phyloP scores from a whole-genome alignment of 1,140 invertebrate genomes.

The Potamilus streckersoni region DNA sequence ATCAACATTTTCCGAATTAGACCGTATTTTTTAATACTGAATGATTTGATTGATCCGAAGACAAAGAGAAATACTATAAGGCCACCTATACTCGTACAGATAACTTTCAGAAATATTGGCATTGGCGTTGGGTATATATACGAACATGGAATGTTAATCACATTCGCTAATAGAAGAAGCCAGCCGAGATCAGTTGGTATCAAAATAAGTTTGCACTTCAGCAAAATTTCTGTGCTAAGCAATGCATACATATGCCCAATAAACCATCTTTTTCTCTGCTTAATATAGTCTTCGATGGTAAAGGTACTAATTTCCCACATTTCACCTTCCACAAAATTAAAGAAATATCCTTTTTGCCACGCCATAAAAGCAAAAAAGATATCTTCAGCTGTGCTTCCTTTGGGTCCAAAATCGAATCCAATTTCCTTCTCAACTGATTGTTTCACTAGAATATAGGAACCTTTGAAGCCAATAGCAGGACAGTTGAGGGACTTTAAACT shows the following conservation, averaged over 20 bases:
- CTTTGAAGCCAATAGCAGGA: constrained; percentile 95
- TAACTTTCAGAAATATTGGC: constrained; percentile 78
- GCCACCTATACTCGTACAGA: constrained; percentile 87
- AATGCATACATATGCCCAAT: constrained; percentile 95
- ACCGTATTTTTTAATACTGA: constrained; percentile 67
- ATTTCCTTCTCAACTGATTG: constrained; percentile 87
- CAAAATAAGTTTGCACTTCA: constrained; percentile 84
- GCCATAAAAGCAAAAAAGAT: constrained; percentile 96
- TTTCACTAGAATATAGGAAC: constrained; percentile 73
- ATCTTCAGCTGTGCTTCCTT: constrained; percentile 95
- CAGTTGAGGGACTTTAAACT: constrained; percentile 95
- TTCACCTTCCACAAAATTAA: constrained; percentile 73
- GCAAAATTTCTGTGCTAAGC: constrained; percentile 86
- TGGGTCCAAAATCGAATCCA: constrained; percentile 93
- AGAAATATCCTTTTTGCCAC: constrained; percentile 66
- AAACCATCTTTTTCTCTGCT: constrained; percentile 95
- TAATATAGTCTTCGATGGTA: constrained; percentile 92
- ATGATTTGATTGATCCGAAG: constrained; percentile 94
- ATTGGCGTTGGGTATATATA: constrained; percentile 88
- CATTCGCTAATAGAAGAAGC: constrained; percentile 92
- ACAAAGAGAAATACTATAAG: constrained; percentile 96
- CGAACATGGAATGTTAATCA: constrained; percentile 87
- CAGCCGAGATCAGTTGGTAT: constrained; percentile 93
- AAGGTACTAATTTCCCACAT: constrained; percentile 99
- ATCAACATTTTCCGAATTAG: constrained; percentile 84